Base-by-base conservation (phyloP, 1,140 invertebrate species). In the Musca domestica region DNA sequence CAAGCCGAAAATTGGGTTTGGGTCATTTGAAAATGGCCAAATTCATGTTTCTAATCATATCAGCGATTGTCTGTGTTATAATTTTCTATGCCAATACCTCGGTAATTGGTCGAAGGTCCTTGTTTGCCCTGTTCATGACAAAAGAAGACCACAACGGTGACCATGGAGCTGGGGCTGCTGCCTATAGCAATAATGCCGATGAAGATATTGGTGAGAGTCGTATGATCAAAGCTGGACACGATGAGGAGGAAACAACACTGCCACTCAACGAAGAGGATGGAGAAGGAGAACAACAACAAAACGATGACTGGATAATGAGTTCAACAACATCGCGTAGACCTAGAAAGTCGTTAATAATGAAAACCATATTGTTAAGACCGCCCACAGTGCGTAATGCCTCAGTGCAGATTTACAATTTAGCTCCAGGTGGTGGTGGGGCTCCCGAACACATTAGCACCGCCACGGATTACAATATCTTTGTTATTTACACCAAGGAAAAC, bases 401-500 rank as follows among this genome's bases (percentile, higher is more conserved):
- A 2, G 56, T 61, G 56, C 56, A 61, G 14, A 61, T 61, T 20
- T 61, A 34, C 20, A 61, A 61, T 17, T 61, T 61, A 34, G 56
- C 17, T 19, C 56, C 20, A 41, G 56, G 56, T 19, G 9, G 27
- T 17, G 56, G 27, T 17, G 34, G 17, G 10, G 56, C 27, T 20
- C 25, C 25, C 25, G 15, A n/a, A n/a, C 25, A 17, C 56, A 20
- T 4, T 17, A 20, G 65, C 10, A 75, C 75, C 25, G 19, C 27
- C 3, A 23, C 52, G 12, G 73, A 79, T 47, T 79, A 79, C 54
- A 79, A 79, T 61, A 80, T 80, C 56, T 80, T 80, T 68, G 77
- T 80, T 19, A 80, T 80, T 23, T 80, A 79, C 22, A 79, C 77
- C 9, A 72, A 71, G 52, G 77, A 80, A 6, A 89, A 88, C 71